Percentiles rank a stretch among this genome's conserved stretches.
Conservation (phyloP, 2,888 invertebrate genomes). For the Leptopterna dolabrata region DNA sequence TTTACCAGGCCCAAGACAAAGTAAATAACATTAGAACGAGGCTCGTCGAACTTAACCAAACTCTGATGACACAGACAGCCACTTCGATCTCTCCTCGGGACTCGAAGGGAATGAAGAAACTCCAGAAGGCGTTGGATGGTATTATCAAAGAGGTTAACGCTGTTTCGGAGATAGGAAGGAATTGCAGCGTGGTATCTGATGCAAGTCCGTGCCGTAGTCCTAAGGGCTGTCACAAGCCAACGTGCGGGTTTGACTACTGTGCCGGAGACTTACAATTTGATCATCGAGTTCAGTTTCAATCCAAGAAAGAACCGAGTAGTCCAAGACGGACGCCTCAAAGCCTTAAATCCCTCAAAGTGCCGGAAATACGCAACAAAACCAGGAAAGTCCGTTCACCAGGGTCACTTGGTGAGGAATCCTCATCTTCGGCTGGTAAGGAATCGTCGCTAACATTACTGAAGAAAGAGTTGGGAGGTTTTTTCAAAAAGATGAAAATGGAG, state of each 20-base stretch:
- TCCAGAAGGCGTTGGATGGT: not conserved
- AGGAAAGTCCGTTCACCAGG: not conserved
- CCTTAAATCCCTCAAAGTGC: not conserved
- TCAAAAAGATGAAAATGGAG: constrained; percentile 4
- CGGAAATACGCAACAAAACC: not conserved
- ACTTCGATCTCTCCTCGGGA: not conserved
- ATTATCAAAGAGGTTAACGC: not conserved
- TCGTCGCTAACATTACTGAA: constrained; percentile 26
- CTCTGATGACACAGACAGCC: not conserved
- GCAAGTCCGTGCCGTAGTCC: not conserved
- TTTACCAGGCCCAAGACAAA: constrained; percentile 15
- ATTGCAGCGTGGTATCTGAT: not conserved
- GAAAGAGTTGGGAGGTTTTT: constrained; percentile 17
- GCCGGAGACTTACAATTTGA: too few species aligned
- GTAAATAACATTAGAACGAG: not conserved
- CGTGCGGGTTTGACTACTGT: not conserved
- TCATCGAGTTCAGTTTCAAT: not conserved
- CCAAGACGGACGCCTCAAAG: not conserved
- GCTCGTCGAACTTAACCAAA: not conserved
- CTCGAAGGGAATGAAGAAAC: not conserved
- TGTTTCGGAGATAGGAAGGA: not conserved
- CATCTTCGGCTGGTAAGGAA: not conserved
- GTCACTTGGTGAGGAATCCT: not conserved
- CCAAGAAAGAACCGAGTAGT: not conserved
- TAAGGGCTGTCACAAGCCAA: not conserved